phyloP scores from a whole-genome alignment of 2,113 vertebrate genomes.

The Chaetops frenatus region DNA sequence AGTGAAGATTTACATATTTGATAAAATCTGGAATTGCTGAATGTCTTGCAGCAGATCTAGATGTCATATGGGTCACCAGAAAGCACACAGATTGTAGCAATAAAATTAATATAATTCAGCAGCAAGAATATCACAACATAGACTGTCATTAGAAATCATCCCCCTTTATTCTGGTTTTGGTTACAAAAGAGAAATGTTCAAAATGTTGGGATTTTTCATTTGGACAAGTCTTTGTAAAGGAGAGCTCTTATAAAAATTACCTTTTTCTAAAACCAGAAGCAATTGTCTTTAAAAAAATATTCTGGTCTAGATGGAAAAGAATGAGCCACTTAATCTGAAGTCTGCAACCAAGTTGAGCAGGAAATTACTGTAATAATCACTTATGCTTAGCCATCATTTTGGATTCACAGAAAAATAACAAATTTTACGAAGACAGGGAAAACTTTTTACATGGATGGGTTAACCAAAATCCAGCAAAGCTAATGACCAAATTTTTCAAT shows the following conservation, averaged over 20 bases:
- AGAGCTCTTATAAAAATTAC: not conserved
- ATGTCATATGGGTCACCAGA: not conserved
- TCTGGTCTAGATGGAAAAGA: not conserved
- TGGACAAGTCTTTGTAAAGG: not conserved
- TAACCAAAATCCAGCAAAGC: not conserved
- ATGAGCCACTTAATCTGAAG: not conserved
- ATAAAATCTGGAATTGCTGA: not conserved
- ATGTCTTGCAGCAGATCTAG: not conserved
- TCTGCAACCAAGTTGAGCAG: not conserved
- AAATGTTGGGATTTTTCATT: not conserved
- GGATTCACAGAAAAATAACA: not conserved
- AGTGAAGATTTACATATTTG: conserved; percentile 16
- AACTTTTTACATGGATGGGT: not conserved
- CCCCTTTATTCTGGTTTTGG: not conserved
- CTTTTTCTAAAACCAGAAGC: not conserved
- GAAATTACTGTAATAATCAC: not conserved
- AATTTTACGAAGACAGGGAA: not conserved
- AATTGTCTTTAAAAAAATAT: not conserved
- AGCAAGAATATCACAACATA: not conserved
- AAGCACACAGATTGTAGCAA: not conserved
- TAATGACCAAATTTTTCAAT: not conserved
- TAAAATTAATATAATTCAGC: not conserved
- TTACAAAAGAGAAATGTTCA: not conserved
- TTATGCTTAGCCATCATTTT: not conserved
- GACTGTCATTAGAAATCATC: not conserved